A percentile compares a stretch with the other conserved stretches of the same genome.
phyloP scores from a whole-genome alignment of 1,140 invertebrate genomes.

The Vanessa atalanta region DNA sequence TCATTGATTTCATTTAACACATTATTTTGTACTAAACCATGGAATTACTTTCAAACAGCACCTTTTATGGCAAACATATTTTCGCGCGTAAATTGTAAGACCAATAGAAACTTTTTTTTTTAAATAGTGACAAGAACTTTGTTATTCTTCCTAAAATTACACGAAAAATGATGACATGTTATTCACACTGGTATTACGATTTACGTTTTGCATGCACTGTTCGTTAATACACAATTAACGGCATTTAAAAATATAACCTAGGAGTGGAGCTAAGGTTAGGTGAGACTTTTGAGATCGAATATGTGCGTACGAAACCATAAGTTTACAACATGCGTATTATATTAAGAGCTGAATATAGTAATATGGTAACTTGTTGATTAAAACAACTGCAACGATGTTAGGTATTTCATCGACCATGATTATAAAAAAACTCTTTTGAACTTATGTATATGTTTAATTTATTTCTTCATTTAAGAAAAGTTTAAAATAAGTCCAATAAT shows the following conservation, averaged over 20 bases:
- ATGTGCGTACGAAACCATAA: conserved; percentile 12
- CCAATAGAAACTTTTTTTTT: not conserved
- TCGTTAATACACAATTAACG: not conserved
- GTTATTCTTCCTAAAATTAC: too few relatives aligned
- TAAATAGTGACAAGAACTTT: not conserved
- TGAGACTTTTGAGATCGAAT: conserved; percentile 2
- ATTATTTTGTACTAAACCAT: conserved; percentile 52
- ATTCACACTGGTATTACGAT: not conserved
- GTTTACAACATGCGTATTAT: too few relatives aligned
- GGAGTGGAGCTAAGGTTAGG: conserved; percentile 1
- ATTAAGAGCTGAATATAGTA: too few relatives aligned
- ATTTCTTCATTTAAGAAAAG: not conserved
- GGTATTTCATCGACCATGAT: too few relatives aligned
- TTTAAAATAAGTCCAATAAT: not conserved
- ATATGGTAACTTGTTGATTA: too few relatives aligned
- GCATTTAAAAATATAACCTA: not conserved
- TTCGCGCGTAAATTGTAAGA: not conserved
- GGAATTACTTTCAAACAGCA: conserved; percentile 54
- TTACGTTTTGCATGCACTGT: conserved; percentile 10
- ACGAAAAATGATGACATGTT: too few relatives aligned
- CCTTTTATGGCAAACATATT: conserved; percentile 47
- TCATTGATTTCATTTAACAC: conserved; percentile 26
- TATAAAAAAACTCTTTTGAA: too few relatives aligned
- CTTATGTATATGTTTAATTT: too few relatives aligned
- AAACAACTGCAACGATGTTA: too few relatives aligned